Conservation (phyloP, 2,113 vertebrate species). For the Oncorhynchus masou region DNA sequence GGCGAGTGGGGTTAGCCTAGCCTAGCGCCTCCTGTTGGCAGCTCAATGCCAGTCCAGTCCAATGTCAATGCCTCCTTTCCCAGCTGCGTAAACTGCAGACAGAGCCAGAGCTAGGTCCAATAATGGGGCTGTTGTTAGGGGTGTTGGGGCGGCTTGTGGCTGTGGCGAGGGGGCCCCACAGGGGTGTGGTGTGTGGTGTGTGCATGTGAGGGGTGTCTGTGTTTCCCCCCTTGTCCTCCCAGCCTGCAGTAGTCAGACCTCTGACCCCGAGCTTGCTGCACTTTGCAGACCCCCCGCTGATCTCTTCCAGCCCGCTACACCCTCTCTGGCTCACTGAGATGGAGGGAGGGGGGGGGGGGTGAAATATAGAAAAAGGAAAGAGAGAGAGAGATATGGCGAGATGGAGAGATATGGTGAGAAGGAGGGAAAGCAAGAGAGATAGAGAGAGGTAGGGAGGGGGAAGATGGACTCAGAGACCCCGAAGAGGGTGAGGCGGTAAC, state of each 20-base stretch:
- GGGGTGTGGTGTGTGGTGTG: not conserved
- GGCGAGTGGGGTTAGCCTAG: constrained; percentile 15
- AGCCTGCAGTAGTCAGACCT: constrained; percentile 60
- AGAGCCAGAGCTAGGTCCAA: constrained; percentile 20
- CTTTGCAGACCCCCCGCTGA: constrained; percentile 29
- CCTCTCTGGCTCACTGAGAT: constrained; percentile 20
- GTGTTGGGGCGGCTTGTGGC: constrained; percentile 15
- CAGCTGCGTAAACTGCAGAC: constrained; percentile 6
- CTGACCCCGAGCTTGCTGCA: constrained; percentile 47
- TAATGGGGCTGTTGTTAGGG: constrained; percentile 56
- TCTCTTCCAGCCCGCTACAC: constrained; percentile 59
- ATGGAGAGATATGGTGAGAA: not conserved
- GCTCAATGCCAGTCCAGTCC: constrained; percentile 42
- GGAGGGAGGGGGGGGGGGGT: not conserved
- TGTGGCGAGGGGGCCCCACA: not conserved
- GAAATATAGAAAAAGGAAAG: not conserved
- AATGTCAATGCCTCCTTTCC: not conserved
- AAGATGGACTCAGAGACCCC: constrained; percentile 1
- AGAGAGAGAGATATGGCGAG: not conserved
- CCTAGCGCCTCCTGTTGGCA: constrained; percentile 39
- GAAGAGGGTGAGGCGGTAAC: not conserved
- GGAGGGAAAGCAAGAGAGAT: constrained; percentile 6
- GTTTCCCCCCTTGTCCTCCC: constrained; percentile 31
- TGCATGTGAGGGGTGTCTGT: constrained; percentile 17
- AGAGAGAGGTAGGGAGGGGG: constrained; percentile 13